Evolutionary conservation across 1,140 invertebrate genomes (phyloP), one percentile per base, ranked within the genome.

Genomic region (Ditylenchus dipsaci): DNA sequence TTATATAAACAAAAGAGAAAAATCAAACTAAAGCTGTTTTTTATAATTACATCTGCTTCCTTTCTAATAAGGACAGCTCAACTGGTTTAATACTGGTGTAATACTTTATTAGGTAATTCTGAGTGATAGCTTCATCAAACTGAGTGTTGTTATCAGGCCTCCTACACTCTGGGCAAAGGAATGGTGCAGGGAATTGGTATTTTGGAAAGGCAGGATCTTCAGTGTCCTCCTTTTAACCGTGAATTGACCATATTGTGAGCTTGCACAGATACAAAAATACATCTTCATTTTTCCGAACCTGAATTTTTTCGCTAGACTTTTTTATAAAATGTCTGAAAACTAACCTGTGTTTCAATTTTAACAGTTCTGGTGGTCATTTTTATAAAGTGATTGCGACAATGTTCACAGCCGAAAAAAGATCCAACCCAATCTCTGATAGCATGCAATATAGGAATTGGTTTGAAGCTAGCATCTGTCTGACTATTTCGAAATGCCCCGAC

Each of bases 401-500:
- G 74, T 29, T 78, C 72, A 65, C 80, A 82, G 19, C 81, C 82
- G 61, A 82, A 82, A 66, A 82, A 82, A 19, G 67, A 69, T 11
- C 64, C 53, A 11, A 82, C 80, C 77, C 78, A 82, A 63, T 80
- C 82, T 45, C 76, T 69, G 19, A 82, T 82, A 5, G 76, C 59
- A n/a, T 71, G 65, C 58, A 82, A 58, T n/a, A 78, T 63, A 8
- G 74, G 64, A 26, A 79, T 30, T n/a, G 79, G 73, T n/a, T 79
- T 60, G 19, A 81, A 76, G 0, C 15, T 42, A 1, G 64, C 26
- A 68, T 76, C 74, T 64, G 21, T 8, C 49, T 53, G 23, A 15
- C 49, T 63, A 75, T 85, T 84, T 0, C 88, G 87, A 57, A 89
- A 89, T 26, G 85, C 84, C 80, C 89, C 89, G 0, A 95, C 90